Percentiles rank a stretch among this genome's conserved stretches.
Conservation (phyloP, 2,113 vertebrate species). For the Sapajus apella region DNA sequence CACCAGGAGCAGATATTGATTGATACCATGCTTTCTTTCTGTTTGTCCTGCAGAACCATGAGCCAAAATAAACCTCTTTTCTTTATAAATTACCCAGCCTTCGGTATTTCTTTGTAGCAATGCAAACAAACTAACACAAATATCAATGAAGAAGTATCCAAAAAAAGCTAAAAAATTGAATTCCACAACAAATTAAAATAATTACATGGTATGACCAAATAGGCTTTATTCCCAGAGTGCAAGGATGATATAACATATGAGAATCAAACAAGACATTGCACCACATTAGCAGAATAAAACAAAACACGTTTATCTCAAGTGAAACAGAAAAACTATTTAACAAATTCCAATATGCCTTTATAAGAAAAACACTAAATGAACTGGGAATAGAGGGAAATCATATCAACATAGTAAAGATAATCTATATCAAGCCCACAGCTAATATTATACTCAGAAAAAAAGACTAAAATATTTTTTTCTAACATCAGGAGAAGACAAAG, state of each 20-base stretch:
- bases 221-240: not conserved
- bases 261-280: not conserved
- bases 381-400: not conserved
- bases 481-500: not conserved
- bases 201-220: not conserved
- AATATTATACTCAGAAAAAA: not conserved
- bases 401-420: not conserved
- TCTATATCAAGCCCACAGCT: not conserved
- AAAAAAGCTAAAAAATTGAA: not conserved
- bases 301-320: not conserved
- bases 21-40: no score
- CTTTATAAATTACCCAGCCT: no score
- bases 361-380: not conserved
- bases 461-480: not conserved
- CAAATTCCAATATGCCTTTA: not conserved
- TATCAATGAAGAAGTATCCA: not conserved
- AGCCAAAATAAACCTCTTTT: no score
- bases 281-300: not conserved
- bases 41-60: no score
- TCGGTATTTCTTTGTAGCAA: no score
- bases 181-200: not conserved
- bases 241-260: not conserved
- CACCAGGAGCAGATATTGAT: no score
- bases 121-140: no score
- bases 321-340: not conserved